Conservation (phyloP, 2,113 vertebrate species). For the Otus sunia region DNA sequence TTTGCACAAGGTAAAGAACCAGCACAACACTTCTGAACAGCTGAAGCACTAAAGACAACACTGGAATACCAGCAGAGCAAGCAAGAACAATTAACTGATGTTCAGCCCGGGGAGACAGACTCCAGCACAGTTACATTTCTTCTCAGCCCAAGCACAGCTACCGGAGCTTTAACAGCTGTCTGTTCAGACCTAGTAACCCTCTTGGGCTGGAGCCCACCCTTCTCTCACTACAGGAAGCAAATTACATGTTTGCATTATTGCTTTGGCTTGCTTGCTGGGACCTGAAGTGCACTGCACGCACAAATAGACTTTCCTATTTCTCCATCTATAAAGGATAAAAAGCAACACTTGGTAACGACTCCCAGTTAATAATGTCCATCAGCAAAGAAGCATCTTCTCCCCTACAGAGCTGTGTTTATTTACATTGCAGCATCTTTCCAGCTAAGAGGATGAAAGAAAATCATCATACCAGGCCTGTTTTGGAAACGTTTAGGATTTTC, state of each 20-base stretch:
- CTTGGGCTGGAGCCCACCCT: background rate
- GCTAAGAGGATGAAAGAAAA: background rate
- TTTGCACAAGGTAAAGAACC: fast-evolving
- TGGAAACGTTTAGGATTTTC: background rate
- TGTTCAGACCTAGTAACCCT: background rate
- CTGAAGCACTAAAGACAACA: fast-evolving
- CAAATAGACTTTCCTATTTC: background rate
- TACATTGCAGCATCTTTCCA: background rate
- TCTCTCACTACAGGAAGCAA: background rate
- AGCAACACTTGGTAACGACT: background rate
- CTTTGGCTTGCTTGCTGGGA: background rate
- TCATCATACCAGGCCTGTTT: background rate
- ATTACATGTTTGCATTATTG: background rate
- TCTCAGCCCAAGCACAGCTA: background rate
- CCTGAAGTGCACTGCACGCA: background rate
- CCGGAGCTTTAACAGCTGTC: background rate
- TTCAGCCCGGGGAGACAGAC: background rate
- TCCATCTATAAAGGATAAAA: background rate
- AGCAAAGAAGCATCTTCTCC: background rate
- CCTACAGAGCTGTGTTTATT: background rate
- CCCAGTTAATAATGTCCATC: background rate
- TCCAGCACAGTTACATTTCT: background rate
- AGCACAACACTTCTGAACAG: background rate
- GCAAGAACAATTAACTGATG: too few species aligned
- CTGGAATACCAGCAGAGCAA: background rate